Evolutionary conservation across 2,113 vertebrate genomes (phyloP), one percentile per base, ranked within the genome.

Genomic region (Dicerorhinus sumatrensis): DNA sequence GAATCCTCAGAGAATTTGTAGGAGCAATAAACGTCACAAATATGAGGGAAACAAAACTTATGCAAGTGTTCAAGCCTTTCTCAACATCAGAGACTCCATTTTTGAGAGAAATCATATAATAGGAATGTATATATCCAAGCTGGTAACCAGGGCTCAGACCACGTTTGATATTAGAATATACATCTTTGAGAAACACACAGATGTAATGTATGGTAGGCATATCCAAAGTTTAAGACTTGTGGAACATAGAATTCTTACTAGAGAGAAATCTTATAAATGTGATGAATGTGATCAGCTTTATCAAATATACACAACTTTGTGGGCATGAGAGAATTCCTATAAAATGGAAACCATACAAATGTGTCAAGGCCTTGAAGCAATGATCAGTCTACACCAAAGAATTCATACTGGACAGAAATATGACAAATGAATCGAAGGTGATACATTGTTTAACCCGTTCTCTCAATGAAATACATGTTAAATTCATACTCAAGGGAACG

Each of bases 371-470:
- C 5, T 82, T 90, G 65, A 87, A 60, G 33, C 46, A 90, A 16
- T n/a, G 42, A 76, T 99, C 82, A 98, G 97, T 94, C 98, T 98
- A 16, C 98, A 98, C 91, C 94, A 98, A 96, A 98, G 98, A 81
- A 98, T 70, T 39, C 69, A 85, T 48, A 7, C 62, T 94, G 36
- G 72, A 79, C 29, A 85, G 72, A 94, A 72, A 33, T 48, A 48
- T 48, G 48, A 48, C 48, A 39, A 39, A 39, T 39, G 48, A 48
- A 10, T 48, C 1, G 36, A 79, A 58, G 25, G 46, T 65, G n/a
- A 23, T 25, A 29, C 48, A 75, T 63, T 54, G 10, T 93, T 82
- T 82, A 82, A n/a, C 23, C 65, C 83, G 7, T 84, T 77, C 20
- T 91, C 25, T 94, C 58, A 85, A 13, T 73, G 46, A 27, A 79